phyloP scores from a whole-genome alignment of 2,888 invertebrate genomes.

The Sacculina carcini region DNA sequence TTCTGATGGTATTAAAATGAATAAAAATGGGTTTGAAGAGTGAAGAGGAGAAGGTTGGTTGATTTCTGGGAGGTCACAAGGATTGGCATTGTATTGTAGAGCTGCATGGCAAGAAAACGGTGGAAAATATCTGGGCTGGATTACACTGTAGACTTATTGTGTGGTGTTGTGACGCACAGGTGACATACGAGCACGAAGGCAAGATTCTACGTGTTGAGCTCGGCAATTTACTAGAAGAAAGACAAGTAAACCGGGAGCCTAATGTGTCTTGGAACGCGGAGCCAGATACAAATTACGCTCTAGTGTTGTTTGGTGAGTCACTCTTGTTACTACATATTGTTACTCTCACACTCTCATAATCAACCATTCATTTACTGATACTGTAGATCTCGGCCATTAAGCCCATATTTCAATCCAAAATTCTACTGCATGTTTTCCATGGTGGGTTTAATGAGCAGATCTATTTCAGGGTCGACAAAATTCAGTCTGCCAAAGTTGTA shows the following conservation, averaged over 20 bases:
- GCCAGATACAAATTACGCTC: slow-evolving; percentile 32
- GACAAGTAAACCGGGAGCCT: slow-evolving; percentile 45
- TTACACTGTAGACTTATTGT: slow-evolving; percentile 1
- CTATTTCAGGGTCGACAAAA: no score
- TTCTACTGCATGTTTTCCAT: not conserved
- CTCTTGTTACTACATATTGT: not conserved
- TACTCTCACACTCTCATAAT: no score
- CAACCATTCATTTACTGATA: no score
- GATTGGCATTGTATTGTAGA: no score
- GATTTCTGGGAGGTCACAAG: no score
- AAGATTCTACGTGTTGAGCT: slow-evolving; percentile 27
- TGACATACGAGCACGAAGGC: slow-evolving; percentile 18
- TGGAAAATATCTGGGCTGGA: no score
- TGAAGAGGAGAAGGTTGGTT: no score
- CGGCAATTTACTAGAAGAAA: slow-evolving; percentile 47
- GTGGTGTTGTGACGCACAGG: slow-evolving; percentile 8
- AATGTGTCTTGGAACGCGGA: slow-evolving; percentile 34
- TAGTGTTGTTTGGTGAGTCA: slow-evolving; percentile 47
- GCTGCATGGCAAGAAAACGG: no score
- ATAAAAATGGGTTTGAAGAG: no score
- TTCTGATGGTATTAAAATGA: no score
- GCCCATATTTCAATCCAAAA: not conserved
- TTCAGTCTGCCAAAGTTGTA: no score
- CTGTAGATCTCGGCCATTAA: not conserved
- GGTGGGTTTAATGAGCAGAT: not conserved